These are phyloP conservation scores for Pterostichus madidus DNA, from an alignment of 2,888 invertebrate genomes.

Conservation along the genomic window DNA sequence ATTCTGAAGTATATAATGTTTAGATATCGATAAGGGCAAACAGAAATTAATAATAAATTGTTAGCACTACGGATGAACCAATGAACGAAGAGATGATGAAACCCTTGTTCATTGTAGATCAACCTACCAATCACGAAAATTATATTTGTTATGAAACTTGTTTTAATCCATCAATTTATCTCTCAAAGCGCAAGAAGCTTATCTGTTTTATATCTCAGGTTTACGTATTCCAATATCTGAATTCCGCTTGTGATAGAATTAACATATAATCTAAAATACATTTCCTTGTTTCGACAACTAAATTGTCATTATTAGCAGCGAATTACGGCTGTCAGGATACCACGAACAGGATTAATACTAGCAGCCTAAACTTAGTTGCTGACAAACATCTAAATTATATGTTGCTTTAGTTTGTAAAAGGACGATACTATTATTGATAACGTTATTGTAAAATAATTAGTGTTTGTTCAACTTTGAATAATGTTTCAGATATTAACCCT, in stretches of 20 bases:
- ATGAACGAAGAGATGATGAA: background rate
- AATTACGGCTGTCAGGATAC: background rate
- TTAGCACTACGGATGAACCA: background rate
- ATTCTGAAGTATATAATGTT: background rate
- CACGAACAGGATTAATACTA: background rate
- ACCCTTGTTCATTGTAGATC: background rate
- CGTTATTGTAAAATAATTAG: too few species aligned
- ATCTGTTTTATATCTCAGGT: background rate
- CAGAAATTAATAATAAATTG: constrained; percentile 38
- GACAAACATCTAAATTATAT: background rate
- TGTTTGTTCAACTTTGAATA: too few species aligned
- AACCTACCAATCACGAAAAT: background rate
- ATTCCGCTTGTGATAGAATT: background rate
- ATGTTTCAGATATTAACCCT: too few species aligned
- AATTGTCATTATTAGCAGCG: background rate
- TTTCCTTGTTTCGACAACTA: constrained; percentile 6
- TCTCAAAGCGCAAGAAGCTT: background rate
- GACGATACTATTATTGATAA: too few species aligned
- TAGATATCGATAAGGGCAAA: background rate
- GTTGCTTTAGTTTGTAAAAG: too few species aligned
- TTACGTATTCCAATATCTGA: constrained; percentile 3
- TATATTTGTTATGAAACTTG: constrained; percentile 3
- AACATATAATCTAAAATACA: background rate
- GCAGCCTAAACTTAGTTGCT: background rate
- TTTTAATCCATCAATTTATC: background rate